Evolutionary conservation across 2,113 vertebrate species (phyloP).

Genomic region (Phodopus roborovskii): DNA sequence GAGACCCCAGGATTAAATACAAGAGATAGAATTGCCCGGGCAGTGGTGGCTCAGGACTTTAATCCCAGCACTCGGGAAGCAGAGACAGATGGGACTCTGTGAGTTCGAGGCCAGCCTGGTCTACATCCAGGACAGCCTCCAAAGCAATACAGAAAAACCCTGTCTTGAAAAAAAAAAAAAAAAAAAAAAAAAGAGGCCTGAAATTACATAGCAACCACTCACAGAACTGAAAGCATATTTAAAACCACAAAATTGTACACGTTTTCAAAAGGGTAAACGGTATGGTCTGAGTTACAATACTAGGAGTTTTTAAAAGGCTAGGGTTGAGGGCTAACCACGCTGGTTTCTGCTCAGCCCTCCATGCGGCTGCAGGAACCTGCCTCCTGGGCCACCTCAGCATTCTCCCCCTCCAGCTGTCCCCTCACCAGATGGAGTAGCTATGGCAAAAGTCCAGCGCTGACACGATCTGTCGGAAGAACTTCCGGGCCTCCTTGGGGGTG

Average conservation of each 20-base stretch:
- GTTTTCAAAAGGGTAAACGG: not conserved
- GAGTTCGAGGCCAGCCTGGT: too few species aligned
- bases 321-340: not conserved
- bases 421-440: conserved; percentile 96
- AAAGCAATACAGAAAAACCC: too few species aligned
- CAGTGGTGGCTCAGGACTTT: too few species aligned
- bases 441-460: conserved; percentile 97
- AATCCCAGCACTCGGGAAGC: too few species aligned
- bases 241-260: not conserved
- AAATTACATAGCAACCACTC: not conserved
- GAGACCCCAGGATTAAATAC: not conserved
- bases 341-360: not conserved
- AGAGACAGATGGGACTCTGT: too few species aligned
- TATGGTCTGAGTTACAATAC: not conserved
- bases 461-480: conserved; percentile 97
- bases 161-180: not conserved
- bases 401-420: not conserved
- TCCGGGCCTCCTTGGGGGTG: conserved; percentile 95
- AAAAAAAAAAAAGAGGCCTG: not conserved
- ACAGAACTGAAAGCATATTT: not conserved
- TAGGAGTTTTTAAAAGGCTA: not conserved
- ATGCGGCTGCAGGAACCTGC: not conserved
- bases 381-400: not conserved
- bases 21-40: not conserved
- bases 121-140: too few species aligned